Conservation (phyloP, 1,140 invertebrate genomes). For the Drosophila chauvacae region DNA sequence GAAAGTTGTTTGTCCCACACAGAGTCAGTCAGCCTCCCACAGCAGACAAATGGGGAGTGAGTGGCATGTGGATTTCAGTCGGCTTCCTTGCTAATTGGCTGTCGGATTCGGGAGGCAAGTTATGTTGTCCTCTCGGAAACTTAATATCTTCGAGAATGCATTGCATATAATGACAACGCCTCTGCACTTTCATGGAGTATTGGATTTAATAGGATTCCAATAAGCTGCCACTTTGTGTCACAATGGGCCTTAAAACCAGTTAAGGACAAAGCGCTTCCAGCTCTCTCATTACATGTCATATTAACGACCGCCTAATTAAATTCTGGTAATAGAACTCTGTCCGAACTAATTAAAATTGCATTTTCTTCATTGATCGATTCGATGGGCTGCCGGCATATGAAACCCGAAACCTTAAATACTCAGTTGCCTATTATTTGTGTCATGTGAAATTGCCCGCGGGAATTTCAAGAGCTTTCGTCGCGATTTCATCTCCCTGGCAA, state of each 20-base stretch:
- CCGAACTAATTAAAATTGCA: conserved; percentile 45
- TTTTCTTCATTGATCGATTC: conserved; percentile 39
- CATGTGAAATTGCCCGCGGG: conserved; percentile 8
- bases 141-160: conserved; percentile 14
- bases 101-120: conserved; percentile 3
- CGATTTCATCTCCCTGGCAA: conserved; percentile 44
- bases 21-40: conserved; percentile 2
- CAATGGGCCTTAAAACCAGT: conserved; percentile 5
- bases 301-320: conserved; percentile 21
- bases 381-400: neutral
- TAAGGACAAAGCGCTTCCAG: neutral
- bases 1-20: conserved; percentile 1
- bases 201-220: conserved; percentile 25
- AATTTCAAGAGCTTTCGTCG: conserved; percentile 24
- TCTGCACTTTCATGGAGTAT: neutral
- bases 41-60: conserved; percentile 9
- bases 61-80: conserved; percentile 37
- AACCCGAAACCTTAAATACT: conserved; percentile 12
- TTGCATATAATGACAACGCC: neutral
- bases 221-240: conserved; percentile 19
- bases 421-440: conserved; percentile 6
- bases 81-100: conserved; percentile 30
- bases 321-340: conserved; percentile 7
- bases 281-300: conserved; percentile 12
- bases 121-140: conserved; percentile 4